phyloP scores from a whole-genome alignment of 2,888 invertebrate species.

The Panopea generosa region DNA sequence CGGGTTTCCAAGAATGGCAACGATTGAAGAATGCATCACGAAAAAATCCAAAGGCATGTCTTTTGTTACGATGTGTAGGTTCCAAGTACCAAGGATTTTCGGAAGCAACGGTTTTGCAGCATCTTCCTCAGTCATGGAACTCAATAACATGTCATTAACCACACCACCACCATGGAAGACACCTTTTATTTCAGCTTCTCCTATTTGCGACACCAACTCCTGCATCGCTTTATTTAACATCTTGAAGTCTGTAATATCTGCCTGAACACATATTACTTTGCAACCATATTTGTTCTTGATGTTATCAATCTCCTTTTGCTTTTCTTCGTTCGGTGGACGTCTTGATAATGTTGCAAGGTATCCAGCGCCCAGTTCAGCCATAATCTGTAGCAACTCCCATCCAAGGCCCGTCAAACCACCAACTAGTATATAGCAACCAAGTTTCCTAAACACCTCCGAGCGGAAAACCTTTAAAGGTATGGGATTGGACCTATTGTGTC shows the following conservation, averaged over 20 bases:
- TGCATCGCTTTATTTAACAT: constrained; percentile 41
- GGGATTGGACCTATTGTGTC: background rate
- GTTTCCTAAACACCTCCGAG: constrained; percentile 49
- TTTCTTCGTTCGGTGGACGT: constrained; percentile 39
- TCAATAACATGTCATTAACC: constrained; percentile 44
- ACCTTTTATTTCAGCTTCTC: constrained; percentile 49
- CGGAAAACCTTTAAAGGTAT: constrained; percentile 26
- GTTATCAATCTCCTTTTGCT: constrained; percentile 41
- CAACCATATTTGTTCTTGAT: constrained; percentile 41
- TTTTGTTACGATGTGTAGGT: constrained; percentile 65
- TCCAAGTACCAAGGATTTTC: constrained; percentile 68
- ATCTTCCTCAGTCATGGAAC: constrained; percentile 44
- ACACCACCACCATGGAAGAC: constrained; percentile 70
- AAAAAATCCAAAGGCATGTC: constrained; percentile 67
- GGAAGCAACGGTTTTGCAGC: constrained; percentile 39
- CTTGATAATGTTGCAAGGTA: constrained; percentile 68
- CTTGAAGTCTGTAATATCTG: constrained; percentile 63
- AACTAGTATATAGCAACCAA: constrained; percentile 69
- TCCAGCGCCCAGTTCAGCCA: constrained; percentile 67
- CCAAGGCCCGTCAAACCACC: constrained; percentile 77
- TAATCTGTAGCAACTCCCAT: constrained; percentile 68
- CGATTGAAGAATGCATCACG: constrained; percentile 71
- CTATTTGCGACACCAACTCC: constrained; percentile 13
- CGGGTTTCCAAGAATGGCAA: constrained; percentile 65
- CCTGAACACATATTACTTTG: constrained; percentile 48